Percentiles rank a stretch among this genome's conserved stretches.
phyloP scores from a whole-genome alignment of 2,888 invertebrate species.

The Drosophila antonietae region DNA sequence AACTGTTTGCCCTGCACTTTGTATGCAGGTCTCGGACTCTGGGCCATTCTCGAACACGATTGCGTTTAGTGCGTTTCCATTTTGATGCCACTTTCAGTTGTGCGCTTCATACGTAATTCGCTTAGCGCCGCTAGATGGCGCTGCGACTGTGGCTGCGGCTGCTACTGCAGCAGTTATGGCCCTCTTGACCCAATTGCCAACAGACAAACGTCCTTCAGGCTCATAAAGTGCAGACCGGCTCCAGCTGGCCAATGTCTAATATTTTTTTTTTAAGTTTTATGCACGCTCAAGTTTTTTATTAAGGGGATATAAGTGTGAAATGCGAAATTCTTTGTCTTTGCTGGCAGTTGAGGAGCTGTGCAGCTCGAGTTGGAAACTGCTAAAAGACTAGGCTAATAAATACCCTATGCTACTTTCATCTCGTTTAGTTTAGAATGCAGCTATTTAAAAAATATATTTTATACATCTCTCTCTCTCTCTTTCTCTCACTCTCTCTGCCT shows the following conservation, averaged over 20 bases:
- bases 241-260: conserved; percentile 10
- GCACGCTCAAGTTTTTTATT: not conserved
- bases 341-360: not conserved
- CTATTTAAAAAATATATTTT: too few species aligned
- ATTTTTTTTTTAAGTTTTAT: conserved; percentile 1
- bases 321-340: not conserved
- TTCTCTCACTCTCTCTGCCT: too few species aligned
- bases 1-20: conserved; percentile 70
- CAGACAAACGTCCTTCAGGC: conserved; percentile 43
- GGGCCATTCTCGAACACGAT: conserved; percentile 24
- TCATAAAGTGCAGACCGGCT: conserved; percentile 32
- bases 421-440: too few species aligned
- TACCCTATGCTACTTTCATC: not conserved
- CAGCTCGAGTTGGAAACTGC: too few species aligned
- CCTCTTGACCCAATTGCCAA: conserved; percentile 73
- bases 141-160: conserved; percentile 14
- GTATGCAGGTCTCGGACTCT: conserved; percentile 61
- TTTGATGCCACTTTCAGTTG: conserved; percentile 71
- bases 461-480: too few species aligned
- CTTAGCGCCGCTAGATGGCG: conserved; percentile 75
- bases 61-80: conserved; percentile 49
- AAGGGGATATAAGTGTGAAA: not conserved
- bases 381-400: too few species aligned
- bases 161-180: conserved; percentile 45
- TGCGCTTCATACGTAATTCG: conserved; percentile 61